phyloP scores from a whole-genome alignment of 2,797 vertebrate genomes.

The Lerista edwardsae region DNA sequence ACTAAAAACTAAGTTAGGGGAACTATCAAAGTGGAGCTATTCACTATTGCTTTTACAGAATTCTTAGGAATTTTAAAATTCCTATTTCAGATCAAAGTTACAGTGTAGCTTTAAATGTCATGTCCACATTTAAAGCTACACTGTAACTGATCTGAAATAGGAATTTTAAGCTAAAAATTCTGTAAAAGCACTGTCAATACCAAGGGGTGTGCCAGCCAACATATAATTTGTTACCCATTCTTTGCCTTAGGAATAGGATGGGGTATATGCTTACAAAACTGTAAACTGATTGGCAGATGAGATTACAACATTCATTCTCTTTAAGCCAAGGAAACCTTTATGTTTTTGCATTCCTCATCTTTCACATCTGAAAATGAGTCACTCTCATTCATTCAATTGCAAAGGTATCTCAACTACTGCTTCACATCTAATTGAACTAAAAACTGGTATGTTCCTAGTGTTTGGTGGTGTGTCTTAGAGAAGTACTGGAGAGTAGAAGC shows the following conservation, averaged over 20 bases:
- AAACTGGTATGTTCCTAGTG: not conserved
- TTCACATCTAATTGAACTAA: not conserved
- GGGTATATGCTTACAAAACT: not conserved
- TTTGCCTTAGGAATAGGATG: not conserved
- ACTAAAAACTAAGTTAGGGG: not conserved
- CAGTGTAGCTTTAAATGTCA: too few species aligned
- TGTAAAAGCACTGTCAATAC: not conserved
- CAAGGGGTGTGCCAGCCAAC: not conserved
- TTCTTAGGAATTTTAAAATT: too few species aligned
- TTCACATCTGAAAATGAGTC: not conserved
- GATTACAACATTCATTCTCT: not conserved
- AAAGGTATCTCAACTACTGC: not conserved
- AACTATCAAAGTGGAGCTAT: not conserved
- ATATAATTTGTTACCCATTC: not conserved
- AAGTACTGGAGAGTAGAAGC: slow-evolving; percentile 1
- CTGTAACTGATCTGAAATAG: not conserved
- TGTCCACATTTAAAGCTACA: not conserved
- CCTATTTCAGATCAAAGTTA: too few species aligned
- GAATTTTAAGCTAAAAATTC: not conserved
- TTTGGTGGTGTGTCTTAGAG: not conserved
- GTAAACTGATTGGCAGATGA: not conserved
- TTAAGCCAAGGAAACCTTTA: not conserved
- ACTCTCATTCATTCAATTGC: not conserved
- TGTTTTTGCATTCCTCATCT: not conserved
- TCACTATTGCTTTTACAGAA: too few species aligned